Base-by-base conservation (phyloP, 2,888 invertebrate genomes). In the Tethea ocularis region DNA sequence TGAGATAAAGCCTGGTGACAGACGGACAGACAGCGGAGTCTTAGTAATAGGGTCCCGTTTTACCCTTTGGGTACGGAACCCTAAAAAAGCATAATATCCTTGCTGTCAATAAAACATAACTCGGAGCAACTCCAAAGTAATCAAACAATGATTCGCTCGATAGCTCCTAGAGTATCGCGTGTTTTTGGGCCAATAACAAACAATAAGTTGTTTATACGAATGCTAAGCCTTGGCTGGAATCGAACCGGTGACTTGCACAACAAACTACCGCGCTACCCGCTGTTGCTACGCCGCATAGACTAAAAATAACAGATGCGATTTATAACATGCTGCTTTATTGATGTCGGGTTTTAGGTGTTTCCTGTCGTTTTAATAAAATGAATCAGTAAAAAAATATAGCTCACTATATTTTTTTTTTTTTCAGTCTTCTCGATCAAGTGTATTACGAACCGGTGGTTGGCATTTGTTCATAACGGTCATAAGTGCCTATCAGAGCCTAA, bases 251-350 rank as follows among this genome's bases (percentile, higher is more conserved):
- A 61, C 72, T 88, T 86, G 86, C 86, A 86, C 88, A 89, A 88
- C 74, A 66, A 71, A 66, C 64, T 80, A 76, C 83, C 77, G 75
- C 72, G 71, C 80, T 79, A 78, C 74, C 66, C 70, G 72, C 76
- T 87, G 90, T 89, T 89, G 85, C 90, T 86, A 90, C 62, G 89
- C 67, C 52, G 52, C 82, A 78, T 59, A 83, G 84, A 87, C 38
- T 60, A 68, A 2, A 1, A 4, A 23, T 13, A 1, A 23, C 62
- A 79, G 80, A 80, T 1, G 57, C 38, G 38, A n/a, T 38, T 58
- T 26, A 26, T n/a, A 2, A 22, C 11, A 6, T 20, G 0, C 38
- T n/a, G 33, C 13, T 10, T 15, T 46, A 26, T 58, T 24, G 24
- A 38, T 33, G 11, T 29, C 33, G 23, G 51, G 29, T 38, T 55